Base-by-base conservation (phyloP, 2,797 vertebrate species). In the Pelochelys cantorii region DNA sequence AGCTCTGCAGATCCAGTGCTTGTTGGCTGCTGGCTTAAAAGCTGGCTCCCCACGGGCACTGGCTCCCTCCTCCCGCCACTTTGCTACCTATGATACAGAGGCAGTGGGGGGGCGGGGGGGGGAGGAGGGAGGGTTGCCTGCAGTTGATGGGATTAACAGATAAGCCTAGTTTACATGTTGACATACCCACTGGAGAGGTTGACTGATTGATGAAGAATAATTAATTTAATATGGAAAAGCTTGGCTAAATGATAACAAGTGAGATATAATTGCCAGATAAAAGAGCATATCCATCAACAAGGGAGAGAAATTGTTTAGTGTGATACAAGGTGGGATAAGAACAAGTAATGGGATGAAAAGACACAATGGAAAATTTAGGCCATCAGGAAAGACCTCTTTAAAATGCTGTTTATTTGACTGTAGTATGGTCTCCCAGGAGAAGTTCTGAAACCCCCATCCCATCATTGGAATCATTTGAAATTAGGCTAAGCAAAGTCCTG, bases 391-490 rank as follows among this genome's bases (percentile, higher is more conserved):
- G 78, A 9, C 8, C 5, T 34, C 68, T 68, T 68, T 11, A 71
- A 62, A 71, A 37, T 0, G 1, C 55, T 68, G 59, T 20, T 55
- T 31, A 23, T 4, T 10, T 18, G 56, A 31, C 23, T 9, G 2
- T 2, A 15, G 42, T 17, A 31, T 23, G 27, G 22, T 37, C 12
- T 56, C 34, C 54, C 55, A 12, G 8, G 81, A 52, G 0, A 1
- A 34, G 29, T 23, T 20, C 0, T 1, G 34, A 60, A 54, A 5
- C 13, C 11, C 31, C 77, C 52, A 3, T 7, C 52, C 60, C n/a
- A 10, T 17, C 29, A 57, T 60, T 17, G 62, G 81, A 52, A 23
- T n/a, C 7, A 3, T 29, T 37, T 60, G 37, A 53, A 18, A 37
- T 4, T 37, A 29, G 81, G 34, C 11, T 13, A 15, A 55, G 55